Evolutionary conservation across 2,888 invertebrate species (phyloP), one percentile per base, ranked within the genome.

Genomic region (Perizoma affinitatum): DNA sequence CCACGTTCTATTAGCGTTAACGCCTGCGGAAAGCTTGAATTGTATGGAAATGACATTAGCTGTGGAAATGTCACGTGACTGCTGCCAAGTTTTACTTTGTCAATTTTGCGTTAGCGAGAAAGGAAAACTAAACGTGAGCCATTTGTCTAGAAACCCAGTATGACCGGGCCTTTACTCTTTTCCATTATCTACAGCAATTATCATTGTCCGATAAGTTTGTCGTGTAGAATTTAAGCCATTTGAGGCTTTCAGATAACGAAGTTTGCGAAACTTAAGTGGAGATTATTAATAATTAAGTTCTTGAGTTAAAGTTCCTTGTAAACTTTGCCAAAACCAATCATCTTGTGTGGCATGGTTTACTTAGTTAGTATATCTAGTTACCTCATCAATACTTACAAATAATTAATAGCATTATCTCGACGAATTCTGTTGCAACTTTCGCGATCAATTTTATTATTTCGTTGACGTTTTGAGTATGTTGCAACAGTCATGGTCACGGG

Each of bases 221-320:
- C 45, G 57, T 54, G 5, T 35, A 44, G 22, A 8, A n/a, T 38
- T 34, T 5, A 70, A 73, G 72, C 72, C 66, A 72, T 71, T 76
- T 65, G 70, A 73, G 71, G 69, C 74, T 72, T 67, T 67, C 70
- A 77, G 84, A 86, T 84, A 85, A 78, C 80, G 64, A 78, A 83
- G 73, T 83, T 78, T 75, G 70, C 65, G 64, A 70, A 76, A 84
- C 79, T 79, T 80, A 81, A 83, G 79, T 78, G 78, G 77, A 76
- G 80, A 80, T 78, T 84, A 83, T 84, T 84, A 84, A 85, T 84
- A 84, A 80, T 22, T 79, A 75, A 76, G 82, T 82, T 82, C 71
- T 73, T 71, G 76, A 77, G 79, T 75, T 79, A 75, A 81, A 81
- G 76, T 83, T 79, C 63, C 55, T 54, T 55, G 59, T 64, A 63